phyloP scores from a whole-genome alignment of 1,140 invertebrate species.

The Calliphora vicina region DNA sequence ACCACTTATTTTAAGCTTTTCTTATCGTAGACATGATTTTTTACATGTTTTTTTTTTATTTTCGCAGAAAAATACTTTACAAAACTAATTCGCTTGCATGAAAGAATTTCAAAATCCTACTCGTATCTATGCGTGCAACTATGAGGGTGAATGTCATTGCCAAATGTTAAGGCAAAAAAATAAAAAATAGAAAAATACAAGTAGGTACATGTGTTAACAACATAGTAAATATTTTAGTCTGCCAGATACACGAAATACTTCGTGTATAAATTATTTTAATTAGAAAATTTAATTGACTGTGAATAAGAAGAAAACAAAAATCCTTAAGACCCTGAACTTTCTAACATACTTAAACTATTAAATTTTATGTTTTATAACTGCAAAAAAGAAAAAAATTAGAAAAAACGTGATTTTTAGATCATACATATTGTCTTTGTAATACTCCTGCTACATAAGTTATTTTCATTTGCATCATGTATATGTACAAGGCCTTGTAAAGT shows the following conservation, averaged over 20 bases:
- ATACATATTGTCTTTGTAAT: not conserved
- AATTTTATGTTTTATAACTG: too few relatives aligned
- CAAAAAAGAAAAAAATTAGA: not conserved
- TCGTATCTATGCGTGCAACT: not conserved
- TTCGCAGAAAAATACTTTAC: not conserved
- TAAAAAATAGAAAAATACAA: not conserved
- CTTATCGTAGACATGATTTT: too few relatives aligned
- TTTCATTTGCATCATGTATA: not conserved
- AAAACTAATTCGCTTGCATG: not conserved
- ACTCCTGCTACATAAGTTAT: not conserved
- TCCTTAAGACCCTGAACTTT: too few relatives aligned
- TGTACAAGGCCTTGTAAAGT: not conserved
- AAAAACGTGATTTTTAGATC: not conserved
- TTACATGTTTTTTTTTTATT: too few relatives aligned
- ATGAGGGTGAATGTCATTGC: not conserved
- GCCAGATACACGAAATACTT: too few relatives aligned
- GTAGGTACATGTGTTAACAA: not conserved
- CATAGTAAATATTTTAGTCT: not conserved
- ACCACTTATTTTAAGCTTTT: too few relatives aligned
- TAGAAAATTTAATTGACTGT: too few relatives aligned
- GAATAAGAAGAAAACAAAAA: too few relatives aligned
- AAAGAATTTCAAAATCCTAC: not conserved
- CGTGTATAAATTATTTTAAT: too few relatives aligned
- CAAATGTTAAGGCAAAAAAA: not conserved
- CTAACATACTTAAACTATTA: too few relatives aligned